Base-by-base conservation (phyloP, 2,797 vertebrate genomes). In the Potorous gilbertii region DNA sequence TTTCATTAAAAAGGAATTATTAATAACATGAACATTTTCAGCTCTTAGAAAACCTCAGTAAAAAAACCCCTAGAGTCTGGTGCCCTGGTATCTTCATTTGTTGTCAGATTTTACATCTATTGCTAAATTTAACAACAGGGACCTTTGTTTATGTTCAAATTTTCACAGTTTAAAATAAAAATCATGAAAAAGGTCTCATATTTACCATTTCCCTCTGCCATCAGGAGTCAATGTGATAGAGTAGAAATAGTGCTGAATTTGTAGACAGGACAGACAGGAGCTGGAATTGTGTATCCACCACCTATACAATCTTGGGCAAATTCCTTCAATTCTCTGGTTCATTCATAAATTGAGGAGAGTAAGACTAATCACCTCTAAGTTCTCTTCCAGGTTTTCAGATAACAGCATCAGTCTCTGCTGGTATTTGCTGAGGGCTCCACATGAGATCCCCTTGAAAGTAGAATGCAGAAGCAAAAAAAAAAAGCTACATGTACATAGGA, bases 1-100 rank as follows among this genome's bases (percentile, higher is more conserved):
- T 92, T 93, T 95, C 90, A 95, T 94, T 95, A 95, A 94, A 74
- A 98, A 46, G 9, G 66, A 81, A 89, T 94, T 59, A 93, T 92
- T 95, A 96, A 94, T 12, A 52, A 94, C 10, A 40, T n/a, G 40
- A 55, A 96, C 94, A 4, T 91, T 94, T 94, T 96, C 55, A 93
- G 90, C 57, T 54, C 57, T 91, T 31, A 95, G 34, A 59, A 92
- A 93, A 56, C 90, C 90, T 74, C 21, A 81, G 74, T 24, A 46
- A 57, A 24, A 24, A 5, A 46, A 13, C 21, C 62, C 40, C n/a
- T 40, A 66, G 8, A 66, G 34, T 46, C 40, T 46, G 21, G 74
- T 81, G 21, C 40, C 66, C 5, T 50, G 74, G 92, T 93, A 27
- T 3, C 52, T 94, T 46, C 46, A 94, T 92, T n/a, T 92, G 21